Evolutionary conservation across 2,888 invertebrate species (phyloP), one percentile per base, ranked within the genome.

Genomic region (Parapristionchus giblindavisi): DNA sequence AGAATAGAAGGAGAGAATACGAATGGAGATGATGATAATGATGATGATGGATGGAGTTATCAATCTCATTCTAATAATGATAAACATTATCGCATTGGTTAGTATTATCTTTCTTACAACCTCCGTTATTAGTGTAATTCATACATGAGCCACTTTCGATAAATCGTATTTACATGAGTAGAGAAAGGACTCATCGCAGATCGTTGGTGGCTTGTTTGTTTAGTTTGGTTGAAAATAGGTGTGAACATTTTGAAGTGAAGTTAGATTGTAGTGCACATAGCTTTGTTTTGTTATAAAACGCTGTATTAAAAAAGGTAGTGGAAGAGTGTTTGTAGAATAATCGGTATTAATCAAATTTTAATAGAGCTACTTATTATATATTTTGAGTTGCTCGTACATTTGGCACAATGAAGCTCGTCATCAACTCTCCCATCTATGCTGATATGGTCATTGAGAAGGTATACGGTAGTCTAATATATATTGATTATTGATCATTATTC

Each of bases 381-480:
- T 54, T 77, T 80, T 58, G 70, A 87, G 86, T 87, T 36, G 87
- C 85, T 21, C 80, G 87, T 56, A 82, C 85, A 3, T 75, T 83
- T 32, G 87, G 87, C 14, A 86, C 79, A 52, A 85, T 85, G 58
- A 79, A 81, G 38, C 85, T 87, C 14, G 77, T 85, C 11, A 83
- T 87, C 34, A 87, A 87, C 70, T 85, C 87, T 4, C 81, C 84
- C 61, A 77, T 83, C 27, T 80, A 80, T 75, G 72, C 79, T n/a
- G 58, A 58, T 34, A 72, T 72, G 72, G 17, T 72, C 36, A 24
- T 72, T n/a, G 72, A 72, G 48, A 72, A 72, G 60, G 70, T 56
- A 51, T 52, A 11, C 21, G 21, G 8, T 52, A n/a, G n/a, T n/a
- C n/a, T n/a, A n/a, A n/a, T n/a, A n/a, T n/a, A n/a, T n/a, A n/a